These are phyloP conservation scores for Cydia strobilella DNA, from an alignment of 1,140 invertebrate genomes.

Conservation along the genomic window DNA sequence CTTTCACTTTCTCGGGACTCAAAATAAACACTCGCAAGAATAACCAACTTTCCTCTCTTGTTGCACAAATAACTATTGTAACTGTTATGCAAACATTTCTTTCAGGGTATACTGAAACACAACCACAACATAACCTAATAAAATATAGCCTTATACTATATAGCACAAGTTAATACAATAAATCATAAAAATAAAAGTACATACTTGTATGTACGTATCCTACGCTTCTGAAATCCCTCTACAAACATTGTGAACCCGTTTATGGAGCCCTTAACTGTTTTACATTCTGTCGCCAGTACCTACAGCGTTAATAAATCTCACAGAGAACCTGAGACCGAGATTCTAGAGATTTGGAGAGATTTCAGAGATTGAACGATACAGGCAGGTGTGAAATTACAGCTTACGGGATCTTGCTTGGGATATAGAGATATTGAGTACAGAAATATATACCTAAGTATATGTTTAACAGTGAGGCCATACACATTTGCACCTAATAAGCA, in stretches of 20 bases:
- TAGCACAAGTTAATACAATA: background rate
- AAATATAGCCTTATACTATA: background rate
- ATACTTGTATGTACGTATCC: background rate
- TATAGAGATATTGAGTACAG: background rate
- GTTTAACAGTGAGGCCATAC: too few relatives aligned
- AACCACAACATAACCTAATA: background rate
- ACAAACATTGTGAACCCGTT: background rate
- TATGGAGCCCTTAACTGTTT: conserved; percentile 1
- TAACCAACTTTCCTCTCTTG: too few relatives aligned
- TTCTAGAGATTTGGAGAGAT: background rate
- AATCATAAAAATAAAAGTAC: background rate
- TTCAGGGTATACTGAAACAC: too few relatives aligned
- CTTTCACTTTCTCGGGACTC: too few relatives aligned
- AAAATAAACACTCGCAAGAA: too few relatives aligned
- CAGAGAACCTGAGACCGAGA: background rate
- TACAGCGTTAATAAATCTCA: conserved; percentile 16
- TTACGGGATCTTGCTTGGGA: background rate
- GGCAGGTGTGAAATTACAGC: conserved; percentile 25
- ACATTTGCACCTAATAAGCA: too few relatives aligned
- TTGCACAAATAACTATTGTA: too few relatives aligned
- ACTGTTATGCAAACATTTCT: too few relatives aligned
- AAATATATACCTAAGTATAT: too few relatives aligned
- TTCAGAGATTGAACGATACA: conserved; percentile 11
- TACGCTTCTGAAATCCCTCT: background rate
- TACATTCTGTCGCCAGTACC: conserved; percentile 16